A percentile compares a stretch with the other conserved stretches of the same genome.
Conservation (phyloP, 37 sponge, comb jelly and placozoan species). For the Ephydatia muelleri region DNA sequence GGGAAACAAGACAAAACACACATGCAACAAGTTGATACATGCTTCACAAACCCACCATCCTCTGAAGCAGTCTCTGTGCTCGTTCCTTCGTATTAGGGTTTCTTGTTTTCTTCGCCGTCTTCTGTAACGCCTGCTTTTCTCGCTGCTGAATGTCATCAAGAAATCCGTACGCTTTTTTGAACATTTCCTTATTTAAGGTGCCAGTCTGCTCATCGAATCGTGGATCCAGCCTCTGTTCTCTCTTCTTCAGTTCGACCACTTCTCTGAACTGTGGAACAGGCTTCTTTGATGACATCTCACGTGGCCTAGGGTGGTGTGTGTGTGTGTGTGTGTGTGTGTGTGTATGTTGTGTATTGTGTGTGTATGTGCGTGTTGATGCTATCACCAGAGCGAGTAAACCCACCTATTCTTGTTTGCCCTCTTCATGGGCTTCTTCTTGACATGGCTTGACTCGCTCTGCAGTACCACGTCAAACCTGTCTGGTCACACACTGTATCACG, state of each 20-base stretch:
- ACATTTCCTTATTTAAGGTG: constrained; percentile 58
- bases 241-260: constrained; percentile 21
- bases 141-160: constrained; percentile 57
- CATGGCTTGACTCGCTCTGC: neutral
- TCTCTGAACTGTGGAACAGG: constrained; percentile 65
- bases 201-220: constrained; percentile 80
- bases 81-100: constrained; percentile 40
- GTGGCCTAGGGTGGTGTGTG: constrained; percentile 57
- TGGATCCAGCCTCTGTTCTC: constrained; percentile 56
- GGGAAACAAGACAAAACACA: no score
- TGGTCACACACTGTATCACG: neutral
- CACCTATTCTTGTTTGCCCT: constrained; percentile 69
- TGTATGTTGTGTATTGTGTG: neutral
- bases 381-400: neutral
- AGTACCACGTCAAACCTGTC: constrained; percentile 52
- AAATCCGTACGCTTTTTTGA: constrained; percentile 76
- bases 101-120: constrained; percentile 40
- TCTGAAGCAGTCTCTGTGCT: constrained; percentile 36
- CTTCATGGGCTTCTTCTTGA: constrained; percentile 30
- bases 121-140: constrained; percentile 53
- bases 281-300: constrained; percentile 75
- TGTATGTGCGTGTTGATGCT: neutral
- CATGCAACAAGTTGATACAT: neutral
- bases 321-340: no score
- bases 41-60: constrained; percentile 44